Evolutionary conservation across 1,140 invertebrate genomes (phyloP).

Genomic region (Ericerus pela): DNA sequence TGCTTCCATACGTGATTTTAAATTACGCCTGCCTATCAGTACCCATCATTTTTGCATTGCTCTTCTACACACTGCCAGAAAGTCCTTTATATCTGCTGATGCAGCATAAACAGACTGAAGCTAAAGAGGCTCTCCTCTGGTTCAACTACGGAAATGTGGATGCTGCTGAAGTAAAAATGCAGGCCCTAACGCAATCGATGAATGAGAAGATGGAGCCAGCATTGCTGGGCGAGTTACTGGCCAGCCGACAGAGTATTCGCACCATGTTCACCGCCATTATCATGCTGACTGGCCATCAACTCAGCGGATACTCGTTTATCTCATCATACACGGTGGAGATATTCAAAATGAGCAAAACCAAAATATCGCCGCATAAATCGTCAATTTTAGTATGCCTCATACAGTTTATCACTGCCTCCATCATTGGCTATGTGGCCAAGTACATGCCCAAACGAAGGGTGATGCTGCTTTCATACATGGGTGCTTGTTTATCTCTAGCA

Average conservation of each 20-base stretch:
- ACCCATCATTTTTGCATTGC: constrained; percentile 44
- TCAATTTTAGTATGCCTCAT: constrained; percentile 64
- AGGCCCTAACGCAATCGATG: constrained; percentile 19
- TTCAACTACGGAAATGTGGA: constrained; percentile 44
- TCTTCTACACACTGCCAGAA: constrained; percentile 63
- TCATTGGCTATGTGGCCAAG: constrained; percentile 57
- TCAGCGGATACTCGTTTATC: constrained; percentile 70
- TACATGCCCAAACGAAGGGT: constrained; percentile 51
- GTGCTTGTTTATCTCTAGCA: constrained; percentile 38
- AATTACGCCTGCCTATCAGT: constrained; percentile 48
- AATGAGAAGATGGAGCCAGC: neutral
- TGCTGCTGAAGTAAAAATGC: constrained; percentile 16
- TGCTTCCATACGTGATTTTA: constrained; percentile 44
- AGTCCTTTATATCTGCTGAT: constrained; percentile 57
- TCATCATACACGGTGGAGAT: constrained; percentile 63
- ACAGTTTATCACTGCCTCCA: constrained; percentile 45
- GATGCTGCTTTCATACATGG: constrained; percentile 44
- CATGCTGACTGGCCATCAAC: constrained; percentile 71
- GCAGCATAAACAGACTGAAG: constrained; percentile 34
- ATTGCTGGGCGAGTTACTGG: neutral
- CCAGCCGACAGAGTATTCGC: constrained; percentile 29
- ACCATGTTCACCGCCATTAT: constrained; percentile 53
- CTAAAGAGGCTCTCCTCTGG: constrained; percentile 37
- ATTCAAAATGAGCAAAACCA: constrained; percentile 43
- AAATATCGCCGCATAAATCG: constrained; percentile 36